Evolutionary conservation across 2,797 vertebrate genomes (phyloP), one percentile per base, ranked within the genome.

Genomic region (Cynodonichthys magdalenae): DNA sequence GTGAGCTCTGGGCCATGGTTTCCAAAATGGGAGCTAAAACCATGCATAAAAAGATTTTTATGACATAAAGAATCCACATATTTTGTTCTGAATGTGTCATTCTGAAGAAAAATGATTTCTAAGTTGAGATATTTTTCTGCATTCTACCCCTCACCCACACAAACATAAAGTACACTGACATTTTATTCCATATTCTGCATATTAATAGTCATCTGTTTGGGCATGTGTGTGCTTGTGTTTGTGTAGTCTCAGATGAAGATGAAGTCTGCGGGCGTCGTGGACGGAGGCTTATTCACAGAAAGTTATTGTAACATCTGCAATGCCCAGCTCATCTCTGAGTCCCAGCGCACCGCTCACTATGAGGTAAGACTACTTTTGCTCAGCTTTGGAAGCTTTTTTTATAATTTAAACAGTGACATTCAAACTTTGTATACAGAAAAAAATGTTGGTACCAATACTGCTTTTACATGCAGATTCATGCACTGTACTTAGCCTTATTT

Each of bases 251-350:
- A 82, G 81, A 86, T 87, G 88, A 90, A 94, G 93, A 94, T 94
- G 92, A 94, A 93, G 87, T 93, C 92, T 59, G 84, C 86, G 24
- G 90, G 83, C 69, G 76, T 90, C 18, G 88, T 91, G 77, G 90
- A 93, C 59, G 89, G 90, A 79, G 90, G 87, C 63, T 86, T 94
- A 78, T 94, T 94, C 85, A 94, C 92, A 70, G 92, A 94, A 75
- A 93, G 91, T 85, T 94, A 94, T 68, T 94, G 93, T 79, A 93
- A 93, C 88, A 93, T 94, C 89, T 94, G 93, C 85, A 94, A 94
- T 71, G 93, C 93, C 74, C 93, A 94, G 87, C 91, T 94, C 78
- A 94, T 94, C 88, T 94, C 93, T 1, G 91, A 93, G 87, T 94
- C 93, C 66, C 93, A 94, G 89, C 91, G 93, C 68, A 92, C 91